A percentile compares a stretch with the other conserved stretches of the same genome.
phyloP scores from a whole-genome alignment of 2,888 invertebrate species.

The Clistopyga incitator region DNA sequence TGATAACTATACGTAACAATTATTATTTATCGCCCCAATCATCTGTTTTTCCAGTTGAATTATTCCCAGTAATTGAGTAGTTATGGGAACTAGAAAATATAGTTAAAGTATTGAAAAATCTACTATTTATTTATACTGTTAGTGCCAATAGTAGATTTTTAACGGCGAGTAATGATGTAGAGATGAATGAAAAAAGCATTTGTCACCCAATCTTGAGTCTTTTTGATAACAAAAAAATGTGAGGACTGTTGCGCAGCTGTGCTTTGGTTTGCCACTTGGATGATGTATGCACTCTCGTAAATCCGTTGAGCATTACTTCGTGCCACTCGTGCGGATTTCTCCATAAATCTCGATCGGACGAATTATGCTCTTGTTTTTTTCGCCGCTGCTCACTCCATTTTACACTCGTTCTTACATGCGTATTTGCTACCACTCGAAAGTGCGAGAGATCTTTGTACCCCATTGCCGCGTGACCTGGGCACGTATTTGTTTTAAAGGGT shows the following conservation, averaged over 20 bases:
- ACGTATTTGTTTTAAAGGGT: constrained; percentile 82
- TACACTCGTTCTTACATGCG: constrained; percentile 4
- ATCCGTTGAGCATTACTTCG: constrained; percentile 41
- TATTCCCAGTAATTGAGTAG: no score
- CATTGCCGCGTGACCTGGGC: constrained; percentile 67
- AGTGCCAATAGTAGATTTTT: background rate
- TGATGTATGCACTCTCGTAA: constrained; percentile 55
- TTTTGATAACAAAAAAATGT: constrained; percentile 16
- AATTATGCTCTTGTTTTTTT: constrained; percentile 55
- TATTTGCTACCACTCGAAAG: constrained; percentile 53
- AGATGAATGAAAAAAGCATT: background rate
- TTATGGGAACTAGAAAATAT: no score
- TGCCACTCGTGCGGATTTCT: constrained; percentile 39
- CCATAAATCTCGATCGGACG: constrained; percentile 60
- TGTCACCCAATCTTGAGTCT: constrained; percentile 5
- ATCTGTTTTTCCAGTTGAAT: no score
- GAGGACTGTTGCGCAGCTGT: constrained; percentile 56
- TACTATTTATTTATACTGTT: no score
- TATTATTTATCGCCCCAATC: no score
- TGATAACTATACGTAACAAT: no score
- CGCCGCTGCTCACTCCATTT: constrained; percentile 34
- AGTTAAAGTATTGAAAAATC: no score
- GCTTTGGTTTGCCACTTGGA: constrained; percentile 47
- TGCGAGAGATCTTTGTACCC: constrained; percentile 74
- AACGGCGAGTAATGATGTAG: background rate